These are phyloP conservation scores for Sturnus vulgaris DNA, from an alignment of 2,113 vertebrate genomes.

Conservation along the genomic window DNA sequence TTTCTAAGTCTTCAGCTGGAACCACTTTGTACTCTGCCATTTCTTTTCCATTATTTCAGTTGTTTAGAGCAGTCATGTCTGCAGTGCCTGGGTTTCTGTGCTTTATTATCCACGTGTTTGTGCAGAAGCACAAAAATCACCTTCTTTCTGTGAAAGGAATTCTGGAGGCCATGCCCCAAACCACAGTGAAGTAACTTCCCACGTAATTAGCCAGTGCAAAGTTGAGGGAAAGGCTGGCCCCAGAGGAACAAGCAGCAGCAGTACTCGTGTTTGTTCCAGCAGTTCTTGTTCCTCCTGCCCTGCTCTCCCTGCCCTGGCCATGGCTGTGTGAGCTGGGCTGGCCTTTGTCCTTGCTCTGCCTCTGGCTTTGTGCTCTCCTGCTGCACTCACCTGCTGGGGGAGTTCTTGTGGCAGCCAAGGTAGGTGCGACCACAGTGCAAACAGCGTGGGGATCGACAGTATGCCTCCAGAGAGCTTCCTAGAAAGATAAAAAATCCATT, in stretches of 20 bases:
- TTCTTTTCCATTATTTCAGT: not conserved
- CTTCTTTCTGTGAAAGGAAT: not conserved
- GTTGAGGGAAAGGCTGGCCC: not conserved
- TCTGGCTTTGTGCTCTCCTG: not conserved
- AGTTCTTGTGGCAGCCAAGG: not conserved
- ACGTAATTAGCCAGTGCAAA: not conserved
- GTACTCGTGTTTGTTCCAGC: not conserved
- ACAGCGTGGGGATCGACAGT: not conserved
- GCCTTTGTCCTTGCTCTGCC: not conserved
- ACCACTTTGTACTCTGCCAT: not conserved
- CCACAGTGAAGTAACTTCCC: not conserved
- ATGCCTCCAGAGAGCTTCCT: not conserved
- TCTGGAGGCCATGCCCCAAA: not conserved
- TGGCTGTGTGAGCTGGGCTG: not conserved
- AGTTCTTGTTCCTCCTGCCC: not conserved
- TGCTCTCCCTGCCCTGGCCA: accelerated
- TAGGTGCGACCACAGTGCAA: not conserved
- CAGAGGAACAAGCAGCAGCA: not conserved
- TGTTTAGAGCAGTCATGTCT: not conserved
- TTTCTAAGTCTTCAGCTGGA: not conserved
- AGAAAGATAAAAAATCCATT: not conserved
- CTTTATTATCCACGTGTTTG: not conserved
- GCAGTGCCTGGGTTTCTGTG: not conserved
- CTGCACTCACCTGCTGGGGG: not conserved
- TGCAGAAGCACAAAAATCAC: not conserved